These are phyloP conservation scores for Podilymbus podiceps DNA, from an alignment of 2,113 vertebrate species.

Conservation along the genomic window DNA sequence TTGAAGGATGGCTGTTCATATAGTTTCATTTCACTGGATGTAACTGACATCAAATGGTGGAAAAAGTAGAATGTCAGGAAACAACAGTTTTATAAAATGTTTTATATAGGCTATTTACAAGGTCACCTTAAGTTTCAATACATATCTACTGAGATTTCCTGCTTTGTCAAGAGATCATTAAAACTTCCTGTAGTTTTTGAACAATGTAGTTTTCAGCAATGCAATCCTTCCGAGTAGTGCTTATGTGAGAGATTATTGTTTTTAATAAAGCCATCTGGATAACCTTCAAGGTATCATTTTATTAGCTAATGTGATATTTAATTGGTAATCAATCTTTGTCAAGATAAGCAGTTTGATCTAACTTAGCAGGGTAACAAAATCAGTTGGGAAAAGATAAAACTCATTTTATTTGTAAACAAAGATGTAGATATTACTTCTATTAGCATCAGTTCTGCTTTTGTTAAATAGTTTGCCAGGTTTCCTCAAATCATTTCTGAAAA, in stretches of 20 bases:
- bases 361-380: slow-evolving; percentile 40
- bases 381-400: slow-evolving; percentile 43
- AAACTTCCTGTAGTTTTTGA: slow-evolving; percentile 13
- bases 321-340: slow-evolving; percentile 66
- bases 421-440: background rate
- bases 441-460: background rate
- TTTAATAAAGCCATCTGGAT: slow-evolving; percentile 65
- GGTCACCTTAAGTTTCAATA: slow-evolving; percentile 71
- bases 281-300: slow-evolving; percentile 57
- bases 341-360: slow-evolving; percentile 63
- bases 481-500: background rate
- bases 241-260: slow-evolving; percentile 11
- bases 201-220: slow-evolving; percentile 8
- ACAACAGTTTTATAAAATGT: slow-evolving; percentile 29
- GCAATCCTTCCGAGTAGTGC: slow-evolving; percentile 19
- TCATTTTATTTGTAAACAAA: slow-evolving; percentile 44
- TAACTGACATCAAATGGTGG: slow-evolving; percentile 50
- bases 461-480: background rate
- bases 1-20: slow-evolving; percentile 58
- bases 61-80: slow-evolving; percentile 45
- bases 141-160: slow-evolving; percentile 37
- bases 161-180: slow-evolving; percentile 40
- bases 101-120: slow-evolving; percentile 65
- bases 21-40: slow-evolving; percentile 59
- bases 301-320: slow-evolving; percentile 45